These are phyloP conservation scores for Peromyscus attwateri DNA, from an alignment of 2,797 vertebrate genomes.

Conservation along the genomic window DNA sequence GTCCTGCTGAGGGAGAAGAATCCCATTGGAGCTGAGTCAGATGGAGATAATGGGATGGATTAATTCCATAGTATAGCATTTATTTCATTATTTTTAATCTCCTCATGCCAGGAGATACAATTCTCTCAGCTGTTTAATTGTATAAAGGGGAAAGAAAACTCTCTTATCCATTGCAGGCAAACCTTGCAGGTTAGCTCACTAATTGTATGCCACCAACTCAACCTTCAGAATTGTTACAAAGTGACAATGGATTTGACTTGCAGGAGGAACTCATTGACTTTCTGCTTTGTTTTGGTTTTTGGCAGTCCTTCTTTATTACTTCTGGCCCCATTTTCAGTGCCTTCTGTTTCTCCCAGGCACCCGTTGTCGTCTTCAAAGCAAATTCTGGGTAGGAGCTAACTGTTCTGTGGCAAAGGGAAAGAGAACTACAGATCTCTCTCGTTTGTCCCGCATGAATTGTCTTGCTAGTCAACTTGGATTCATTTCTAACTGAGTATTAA, in stretches of 20 bases:
- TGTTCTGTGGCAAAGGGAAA: constrained; percentile 69
- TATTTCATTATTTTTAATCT: constrained; percentile 80
- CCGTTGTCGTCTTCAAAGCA: constrained; percentile 78
- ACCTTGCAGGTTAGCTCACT: constrained; percentile 27
- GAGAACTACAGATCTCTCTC: constrained; percentile 76
- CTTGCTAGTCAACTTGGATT: constrained; percentile 78
- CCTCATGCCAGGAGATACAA: constrained; percentile 19
- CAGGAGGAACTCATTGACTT: constrained; percentile 63
- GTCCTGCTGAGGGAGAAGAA: constrained; percentile 69
- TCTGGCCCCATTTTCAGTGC: constrained; percentile 55
- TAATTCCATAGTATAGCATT: constrained; percentile 65
- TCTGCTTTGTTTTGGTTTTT: constrained; percentile 45
- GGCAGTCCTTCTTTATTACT: constrained; percentile 61
- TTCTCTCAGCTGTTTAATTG: constrained; percentile 69
- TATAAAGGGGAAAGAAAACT: constrained; percentile 65
- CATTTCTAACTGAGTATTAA: constrained; percentile 78
- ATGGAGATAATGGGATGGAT: constrained; percentile 65
- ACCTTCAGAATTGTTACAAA: constrained; percentile 49
- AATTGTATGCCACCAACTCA: constrained; percentile 17
- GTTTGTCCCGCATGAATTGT: constrained; percentile 76
- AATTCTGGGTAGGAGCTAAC: constrained; percentile 71
- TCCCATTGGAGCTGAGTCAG: constrained; percentile 35
- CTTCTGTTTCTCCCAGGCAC: constrained; percentile 68
- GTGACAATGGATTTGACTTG: constrained; percentile 63
- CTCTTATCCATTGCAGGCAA: constrained; percentile 13